Conservation (phyloP, 2,113 vertebrate species). For the Neolamprologus sp. region DNA sequence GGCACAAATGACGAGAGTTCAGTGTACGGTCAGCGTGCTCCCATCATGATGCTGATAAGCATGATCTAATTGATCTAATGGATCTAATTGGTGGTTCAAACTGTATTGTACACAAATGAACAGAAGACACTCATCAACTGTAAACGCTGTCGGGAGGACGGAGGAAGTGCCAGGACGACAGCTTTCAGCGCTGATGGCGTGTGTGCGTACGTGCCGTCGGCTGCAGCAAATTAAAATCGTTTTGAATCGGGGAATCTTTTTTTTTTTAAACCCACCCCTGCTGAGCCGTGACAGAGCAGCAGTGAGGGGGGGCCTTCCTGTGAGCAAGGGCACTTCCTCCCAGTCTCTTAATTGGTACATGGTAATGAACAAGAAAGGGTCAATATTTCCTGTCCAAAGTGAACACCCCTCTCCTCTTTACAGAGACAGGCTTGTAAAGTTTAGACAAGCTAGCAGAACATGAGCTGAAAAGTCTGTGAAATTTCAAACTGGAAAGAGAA, state of each 20-base stretch:
- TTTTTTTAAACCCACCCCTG: not conserved
- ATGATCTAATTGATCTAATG: not conserved
- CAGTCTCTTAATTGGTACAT: conserved; percentile 54
- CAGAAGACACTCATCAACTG: conserved; percentile 34
- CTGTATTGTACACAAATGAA: conserved; percentile 39
- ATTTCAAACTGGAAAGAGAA: not conserved
- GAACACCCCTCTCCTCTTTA: not conserved
- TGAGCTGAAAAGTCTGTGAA: not conserved
- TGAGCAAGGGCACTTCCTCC: conserved; percentile 58
- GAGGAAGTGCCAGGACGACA: not conserved
- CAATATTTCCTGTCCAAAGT: conserved; percentile 53
- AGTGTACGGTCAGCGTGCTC: conserved; percentile 38
- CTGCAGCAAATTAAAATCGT: not conserved
- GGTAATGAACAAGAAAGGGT: conserved; percentile 59
- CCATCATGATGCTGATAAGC: conserved; percentile 47
- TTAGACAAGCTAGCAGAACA: not conserved
- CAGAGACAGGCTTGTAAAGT: not conserved
- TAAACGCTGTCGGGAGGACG: not conserved
- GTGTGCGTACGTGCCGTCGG: not conserved
- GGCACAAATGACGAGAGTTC: conserved; percentile 25
- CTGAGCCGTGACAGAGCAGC: conserved; percentile 32
- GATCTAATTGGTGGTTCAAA: conserved; percentile 50
- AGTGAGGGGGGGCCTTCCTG: conserved; percentile 26
- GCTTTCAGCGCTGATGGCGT: not conserved
- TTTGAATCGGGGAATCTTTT: not conserved